Base-by-base conservation (phyloP, 2,113 vertebrate species). In the Illadopsis cleaveri region DNA sequence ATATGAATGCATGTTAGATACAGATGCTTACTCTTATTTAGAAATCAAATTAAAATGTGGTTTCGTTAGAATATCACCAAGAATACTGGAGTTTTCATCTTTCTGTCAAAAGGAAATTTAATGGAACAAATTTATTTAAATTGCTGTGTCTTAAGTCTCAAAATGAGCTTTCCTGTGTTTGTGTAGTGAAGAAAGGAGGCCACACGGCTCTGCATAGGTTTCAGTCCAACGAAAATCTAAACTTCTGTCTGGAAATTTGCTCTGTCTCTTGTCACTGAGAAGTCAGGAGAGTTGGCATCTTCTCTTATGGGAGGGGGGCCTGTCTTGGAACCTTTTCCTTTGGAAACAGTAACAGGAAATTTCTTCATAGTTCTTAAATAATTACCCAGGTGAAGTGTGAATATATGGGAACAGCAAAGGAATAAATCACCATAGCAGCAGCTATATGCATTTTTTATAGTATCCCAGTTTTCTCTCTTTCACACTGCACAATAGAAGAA, bases 341-440 rank as follows among this genome's bases (percentile, higher is more conserved):
- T 28, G 54, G 57, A 88, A 80, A 79, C 51, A 45, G 13, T 77
- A 88, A n/a, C 12, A 33, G 38, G 16, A 33, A 65, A n/a, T 89
- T 83, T 88, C 28, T 92, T 81, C 27, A 17, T 38, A 62, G 20
- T 20, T 88, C 50, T 89, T 89, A 85, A 90, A 70, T 73, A 95
- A 90, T 92, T 86, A 92, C 40, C 21, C 64, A 77, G 45, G 37
- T 88, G 51, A 92, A 92, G 14, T 62, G 47, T 88, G 70, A 88
- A 51, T 45, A 70, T 77, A 61, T 70, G 75, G 76, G 58, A 73
- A 27, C 27, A 77, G 58, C 45, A n/a, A 73, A 80, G 53, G 37
- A 77, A 77, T 83, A 94, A 95, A 94, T 93, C 85, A 83, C 56
- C 42, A 37, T 54, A 79, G 78, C 38, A 90, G 75, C 71, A 79